Evolutionary conservation across 2,888 invertebrate species (phyloP).

Genomic region (Sinotaia quadrata): DNA sequence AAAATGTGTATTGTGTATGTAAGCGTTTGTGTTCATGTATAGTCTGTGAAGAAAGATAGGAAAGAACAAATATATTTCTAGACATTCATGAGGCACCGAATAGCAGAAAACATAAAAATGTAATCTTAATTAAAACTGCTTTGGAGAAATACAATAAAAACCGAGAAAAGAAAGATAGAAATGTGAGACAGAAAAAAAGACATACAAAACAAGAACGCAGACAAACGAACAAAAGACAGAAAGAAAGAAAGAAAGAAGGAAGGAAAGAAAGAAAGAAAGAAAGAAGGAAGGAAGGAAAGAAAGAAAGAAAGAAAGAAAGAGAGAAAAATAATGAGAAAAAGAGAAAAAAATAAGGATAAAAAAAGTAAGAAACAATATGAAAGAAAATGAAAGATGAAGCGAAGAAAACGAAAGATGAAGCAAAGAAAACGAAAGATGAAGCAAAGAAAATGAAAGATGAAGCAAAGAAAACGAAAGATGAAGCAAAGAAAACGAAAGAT

Average conservation of each 20-base stretch:
- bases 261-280: not conserved
- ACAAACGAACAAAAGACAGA: not conserved
- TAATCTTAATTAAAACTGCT: not conserved
- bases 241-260: not conserved
- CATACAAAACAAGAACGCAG: too few relatives aligned
- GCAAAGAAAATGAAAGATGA: not conserved
- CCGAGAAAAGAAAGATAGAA: not conserved
- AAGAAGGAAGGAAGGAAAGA: not conserved
- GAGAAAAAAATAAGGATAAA: not conserved
- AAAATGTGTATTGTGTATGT: too few relatives aligned
- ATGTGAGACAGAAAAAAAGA: too few relatives aligned
- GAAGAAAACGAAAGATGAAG: not conserved
- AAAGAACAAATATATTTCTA: too few relatives aligned
- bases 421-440: not conserved
- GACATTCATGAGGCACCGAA: too few relatives aligned
- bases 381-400: not conserved
- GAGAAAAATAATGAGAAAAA: not conserved
- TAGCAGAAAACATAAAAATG: not conserved
- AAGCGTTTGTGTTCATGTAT: too few relatives aligned
- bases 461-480: not conserved
- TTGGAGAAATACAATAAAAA: not conserved
- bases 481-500: not conserved
- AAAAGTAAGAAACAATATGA: not conserved
- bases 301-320: not conserved
- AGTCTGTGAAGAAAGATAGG: too few relatives aligned